Percentiles rank a stretch among this genome's conserved stretches.
Evolutionary conservation across 2,797 vertebrate species (phyloP).

Genomic region (Triplophysa bombifrons): DNA sequence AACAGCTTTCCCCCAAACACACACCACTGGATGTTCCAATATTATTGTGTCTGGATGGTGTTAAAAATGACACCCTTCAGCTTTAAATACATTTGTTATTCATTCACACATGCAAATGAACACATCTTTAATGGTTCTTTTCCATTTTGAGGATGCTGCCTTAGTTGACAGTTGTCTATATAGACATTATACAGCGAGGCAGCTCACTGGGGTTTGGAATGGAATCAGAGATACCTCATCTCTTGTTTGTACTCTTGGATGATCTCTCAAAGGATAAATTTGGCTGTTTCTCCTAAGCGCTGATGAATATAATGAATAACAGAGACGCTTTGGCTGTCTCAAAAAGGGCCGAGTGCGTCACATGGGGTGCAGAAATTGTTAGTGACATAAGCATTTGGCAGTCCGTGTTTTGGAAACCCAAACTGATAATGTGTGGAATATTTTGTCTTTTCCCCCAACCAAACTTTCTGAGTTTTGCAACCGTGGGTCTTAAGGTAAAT

Average conservation of each 20-base stretch:
- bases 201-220: conserved; percentile 3
- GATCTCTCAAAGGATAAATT: conserved; percentile 22
- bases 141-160: neutral
- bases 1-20: neutral
- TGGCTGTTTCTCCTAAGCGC: conserved; percentile 8
- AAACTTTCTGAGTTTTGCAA: conserved; percentile 36
- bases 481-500: neutral
- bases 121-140: neutral
- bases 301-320: conserved; percentile 45
- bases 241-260: neutral
- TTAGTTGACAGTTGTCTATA: neutral
- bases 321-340: neutral
- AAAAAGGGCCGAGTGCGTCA: neutral
- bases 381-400: conserved; percentile 27
- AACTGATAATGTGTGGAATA: conserved; percentile 30
- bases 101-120: neutral
- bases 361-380: neutral
- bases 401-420: conserved; percentile 27
- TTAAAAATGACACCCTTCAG: neutral
- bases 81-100: neutral
- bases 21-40: neutral
- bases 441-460: conserved; percentile 34
- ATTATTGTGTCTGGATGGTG: neutral
- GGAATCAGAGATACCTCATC: neutral
- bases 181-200: neutral